Percentiles rank a stretch among this genome's conserved stretches.
Conservation (phyloP, 1,140 invertebrate genomes). For the Drosophila lowei region DNA sequence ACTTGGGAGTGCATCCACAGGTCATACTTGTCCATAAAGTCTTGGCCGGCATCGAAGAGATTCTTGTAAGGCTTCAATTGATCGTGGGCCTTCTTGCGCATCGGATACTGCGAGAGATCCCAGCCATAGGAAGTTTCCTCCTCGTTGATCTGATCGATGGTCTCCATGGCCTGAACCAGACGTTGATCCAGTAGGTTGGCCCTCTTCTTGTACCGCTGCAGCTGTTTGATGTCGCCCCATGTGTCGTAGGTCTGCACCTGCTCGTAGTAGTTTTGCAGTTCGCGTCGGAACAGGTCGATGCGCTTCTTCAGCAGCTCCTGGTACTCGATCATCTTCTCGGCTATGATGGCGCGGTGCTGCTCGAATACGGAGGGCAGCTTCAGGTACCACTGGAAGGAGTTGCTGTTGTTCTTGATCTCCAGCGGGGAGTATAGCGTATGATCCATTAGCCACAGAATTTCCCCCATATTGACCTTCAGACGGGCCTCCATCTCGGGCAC, state of each 20-base stretch:
- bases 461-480: conserved; percentile 84
- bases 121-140: conserved; percentile 96
- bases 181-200: conserved; percentile 89
- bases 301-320: conserved; percentile 89
- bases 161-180: conserved; percentile 88
- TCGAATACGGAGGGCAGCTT: conserved; percentile 91
- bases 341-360: conserved; percentile 91
- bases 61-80: conserved; percentile 93
- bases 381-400: conserved; percentile 93
- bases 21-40: conserved; percentile 93
- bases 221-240: conserved; percentile 94
- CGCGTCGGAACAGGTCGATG: conserved; percentile 84
- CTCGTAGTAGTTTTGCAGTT: conserved; percentile 91
- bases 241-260: conserved; percentile 94
- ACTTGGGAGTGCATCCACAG: conserved; percentile 93
- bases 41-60: conserved; percentile 93
- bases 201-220: conserved; percentile 93
- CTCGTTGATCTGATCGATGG: conserved; percentile 95
- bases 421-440: conserved; percentile 90
- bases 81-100: conserved; percentile 89
- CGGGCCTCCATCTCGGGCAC: conserved; percentile 90
- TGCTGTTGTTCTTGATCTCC: conserved; percentile 94
- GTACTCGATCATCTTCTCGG: conserved; percentile 93
- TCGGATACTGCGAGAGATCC: conserved; percentile 94
- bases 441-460: conserved; percentile 87